Evolutionary conservation across 2,113 vertebrate species (phyloP).

Genomic region (Anolis carolinensis): DNA sequence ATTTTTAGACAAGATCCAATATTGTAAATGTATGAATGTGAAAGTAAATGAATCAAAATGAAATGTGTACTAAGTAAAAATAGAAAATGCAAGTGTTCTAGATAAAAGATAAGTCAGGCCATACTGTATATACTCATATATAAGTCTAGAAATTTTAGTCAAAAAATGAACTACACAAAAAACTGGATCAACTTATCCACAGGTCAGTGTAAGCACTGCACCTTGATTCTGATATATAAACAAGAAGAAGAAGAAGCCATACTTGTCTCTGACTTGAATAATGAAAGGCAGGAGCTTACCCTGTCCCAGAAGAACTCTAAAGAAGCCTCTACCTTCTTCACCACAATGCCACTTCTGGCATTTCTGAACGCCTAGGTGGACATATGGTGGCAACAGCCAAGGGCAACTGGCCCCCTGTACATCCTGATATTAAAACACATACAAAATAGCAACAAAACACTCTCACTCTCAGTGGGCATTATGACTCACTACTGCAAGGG

Average conservation of each 20-base stretch:
- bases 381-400: no score
- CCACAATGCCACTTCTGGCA: no score
- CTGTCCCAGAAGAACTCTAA: background rate
- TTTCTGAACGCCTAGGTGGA: no score
- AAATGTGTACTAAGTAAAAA: background rate
- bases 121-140: background rate
- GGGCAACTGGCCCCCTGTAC: no score
- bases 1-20: background rate
- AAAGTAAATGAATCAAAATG: background rate
- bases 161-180: no score
- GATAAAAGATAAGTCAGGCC: background rate
- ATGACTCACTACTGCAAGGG: no score
- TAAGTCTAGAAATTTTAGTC: no score
- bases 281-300: background rate
- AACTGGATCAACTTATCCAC: no score
- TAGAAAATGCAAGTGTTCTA: constrained; percentile 2
- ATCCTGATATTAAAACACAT: background rate
- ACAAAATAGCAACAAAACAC: background rate
- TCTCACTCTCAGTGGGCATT: background rate
- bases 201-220: no score
- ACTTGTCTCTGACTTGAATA: no score
- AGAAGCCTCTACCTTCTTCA: background rate
- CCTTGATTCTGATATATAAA: no score
- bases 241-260: no score
- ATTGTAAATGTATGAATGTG: background rate